Conservation (phyloP, 2,113 vertebrate species). For the Aspiorhynchus laticeps region DNA sequence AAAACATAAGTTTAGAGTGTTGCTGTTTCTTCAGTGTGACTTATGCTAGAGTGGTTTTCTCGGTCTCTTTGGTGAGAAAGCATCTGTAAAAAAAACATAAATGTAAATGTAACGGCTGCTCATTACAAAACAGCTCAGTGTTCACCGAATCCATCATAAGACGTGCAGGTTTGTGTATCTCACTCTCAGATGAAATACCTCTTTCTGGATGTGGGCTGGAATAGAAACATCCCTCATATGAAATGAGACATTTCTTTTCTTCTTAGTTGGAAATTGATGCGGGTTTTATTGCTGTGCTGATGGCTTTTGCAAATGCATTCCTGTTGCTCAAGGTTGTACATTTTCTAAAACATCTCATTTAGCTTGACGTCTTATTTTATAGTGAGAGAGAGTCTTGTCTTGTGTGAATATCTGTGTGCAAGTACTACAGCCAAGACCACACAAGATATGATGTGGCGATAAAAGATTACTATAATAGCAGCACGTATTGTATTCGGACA, state of each 20-base stretch:
- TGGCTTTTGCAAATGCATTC: slow-evolving; percentile 25
- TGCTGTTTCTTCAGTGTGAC: background rate
- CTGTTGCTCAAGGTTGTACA: slow-evolving; percentile 12
- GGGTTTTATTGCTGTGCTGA: background rate
- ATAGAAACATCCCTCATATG: background rate
- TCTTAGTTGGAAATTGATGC: background rate
- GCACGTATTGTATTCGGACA: slow-evolving; percentile 1
- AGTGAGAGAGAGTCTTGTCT: background rate
- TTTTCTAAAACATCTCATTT: background rate
- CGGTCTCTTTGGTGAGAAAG: background rate
- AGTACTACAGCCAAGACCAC: background rate
- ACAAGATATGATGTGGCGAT: background rate
- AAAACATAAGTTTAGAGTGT: background rate
- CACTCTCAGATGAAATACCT: background rate
- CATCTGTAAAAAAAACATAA: background rate
- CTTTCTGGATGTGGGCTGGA: slow-evolving; percentile 14
- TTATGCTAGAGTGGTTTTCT: background rate
- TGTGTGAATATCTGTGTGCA: background rate
- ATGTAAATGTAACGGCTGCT: background rate
- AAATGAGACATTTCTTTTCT: slow-evolving; percentile 15
- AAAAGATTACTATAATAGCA: background rate
- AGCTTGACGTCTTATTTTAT: background rate
- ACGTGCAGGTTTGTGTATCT: background rate
- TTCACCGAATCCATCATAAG: slow-evolving; percentile 1
- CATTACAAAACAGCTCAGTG: slow-evolving; percentile 16